Evolutionary conservation across 2,113 vertebrate species (phyloP).

Genomic region (Electrona antarctica): DNA sequence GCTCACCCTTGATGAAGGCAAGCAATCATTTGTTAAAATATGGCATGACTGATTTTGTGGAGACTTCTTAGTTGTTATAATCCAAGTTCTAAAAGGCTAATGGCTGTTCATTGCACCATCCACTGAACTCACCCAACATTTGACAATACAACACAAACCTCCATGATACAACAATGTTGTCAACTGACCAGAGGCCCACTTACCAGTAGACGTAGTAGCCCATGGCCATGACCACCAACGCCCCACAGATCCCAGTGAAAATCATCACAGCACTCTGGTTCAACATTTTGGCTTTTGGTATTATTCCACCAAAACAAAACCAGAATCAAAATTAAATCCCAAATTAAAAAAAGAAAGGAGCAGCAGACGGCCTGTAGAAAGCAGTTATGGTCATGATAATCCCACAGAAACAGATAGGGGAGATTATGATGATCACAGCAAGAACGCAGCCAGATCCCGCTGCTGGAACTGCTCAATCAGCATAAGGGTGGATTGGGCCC

Average conservation of each 20-base stretch:
- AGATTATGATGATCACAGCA: slow-evolving; percentile 76
- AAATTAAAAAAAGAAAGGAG: neutral
- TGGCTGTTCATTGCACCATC: too few species aligned
- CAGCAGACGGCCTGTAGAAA: slow-evolving; percentile 3
- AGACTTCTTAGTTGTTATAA: too few species aligned
- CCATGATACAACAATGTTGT: too few species aligned
- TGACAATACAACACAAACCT: neutral
- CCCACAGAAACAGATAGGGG: slow-evolving; percentile 42
- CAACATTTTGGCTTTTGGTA: slow-evolving; percentile 71
- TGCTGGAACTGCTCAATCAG: slow-evolving; percentile 45
- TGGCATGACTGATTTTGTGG: too few species aligned
- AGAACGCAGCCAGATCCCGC: slow-evolving; percentile 51
- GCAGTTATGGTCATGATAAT: slow-evolving; percentile 68
- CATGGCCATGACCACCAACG: slow-evolving; percentile 79
- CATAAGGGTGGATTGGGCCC: slow-evolving; percentile 1
- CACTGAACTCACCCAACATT: too few species aligned
- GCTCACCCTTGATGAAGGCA: too few species aligned
- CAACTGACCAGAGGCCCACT: slow-evolving; percentile 42
- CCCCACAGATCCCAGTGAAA: slow-evolving; percentile 82
- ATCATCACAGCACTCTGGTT: slow-evolving; percentile 82
- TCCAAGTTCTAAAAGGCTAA: too few species aligned
- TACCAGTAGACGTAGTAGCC: slow-evolving; percentile 83
- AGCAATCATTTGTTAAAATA: too few species aligned
- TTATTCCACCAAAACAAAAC: slow-evolving; percentile 36
- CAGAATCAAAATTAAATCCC: slow-evolving; percentile 33